These are phyloP conservation scores for Murina feae DNA, from an alignment of 2,113 vertebrate species.

Conservation along the genomic window DNA sequence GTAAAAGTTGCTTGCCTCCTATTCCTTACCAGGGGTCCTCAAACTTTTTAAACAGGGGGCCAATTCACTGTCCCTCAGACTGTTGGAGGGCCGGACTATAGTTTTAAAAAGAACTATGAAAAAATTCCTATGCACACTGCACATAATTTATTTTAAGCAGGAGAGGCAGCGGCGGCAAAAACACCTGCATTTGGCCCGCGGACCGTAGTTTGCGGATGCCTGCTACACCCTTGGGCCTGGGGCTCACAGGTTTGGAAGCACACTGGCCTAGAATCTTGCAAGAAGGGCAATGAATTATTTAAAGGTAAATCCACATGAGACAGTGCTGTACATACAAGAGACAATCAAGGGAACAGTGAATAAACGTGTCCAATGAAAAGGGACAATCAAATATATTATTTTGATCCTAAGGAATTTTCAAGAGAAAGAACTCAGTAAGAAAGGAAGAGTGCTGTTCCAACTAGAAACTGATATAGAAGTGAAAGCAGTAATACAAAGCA, in stretches of 20 bases:
- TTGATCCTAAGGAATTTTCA: not conserved
- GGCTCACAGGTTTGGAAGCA: not conserved
- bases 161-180: no score
- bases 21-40: no score
- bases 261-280: not conserved
- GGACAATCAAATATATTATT: not conserved
- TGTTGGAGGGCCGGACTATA: no score
- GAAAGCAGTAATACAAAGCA: not conserved
- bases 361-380: not conserved
- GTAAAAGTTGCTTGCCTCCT: not conserved
- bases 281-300: not conserved
- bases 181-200: no score
- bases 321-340: not conserved
- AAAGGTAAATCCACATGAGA: not conserved
- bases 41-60: no score
- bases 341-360: not conserved
- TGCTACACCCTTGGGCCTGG: not conserved
- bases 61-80: no score
- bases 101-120: no score
- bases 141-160: no score
- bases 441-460: not conserved
- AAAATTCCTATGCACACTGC: no score
- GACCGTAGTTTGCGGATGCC: no score
- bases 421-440: not conserved
- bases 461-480: not conserved